These are phyloP conservation scores for Cavia porcellus DNA, from an alignment of 2,113 vertebrate species.

Conservation along the genomic window DNA sequence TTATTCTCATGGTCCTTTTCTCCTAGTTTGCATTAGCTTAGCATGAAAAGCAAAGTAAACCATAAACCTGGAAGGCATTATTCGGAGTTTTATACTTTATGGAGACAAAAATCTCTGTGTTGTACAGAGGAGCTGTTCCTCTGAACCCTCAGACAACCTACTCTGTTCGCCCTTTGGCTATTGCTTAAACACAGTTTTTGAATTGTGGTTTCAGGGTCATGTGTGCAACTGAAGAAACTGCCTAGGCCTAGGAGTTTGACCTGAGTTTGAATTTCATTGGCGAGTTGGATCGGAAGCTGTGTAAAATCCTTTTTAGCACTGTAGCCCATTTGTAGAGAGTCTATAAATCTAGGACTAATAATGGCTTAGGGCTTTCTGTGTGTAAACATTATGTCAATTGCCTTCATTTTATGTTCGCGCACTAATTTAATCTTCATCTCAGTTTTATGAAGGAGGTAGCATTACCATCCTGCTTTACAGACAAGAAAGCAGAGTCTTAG, in stretches of 20 bases:
- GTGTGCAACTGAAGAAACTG: background rate
- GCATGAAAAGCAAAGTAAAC: background rate
- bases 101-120: background rate
- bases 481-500: conserved; percentile 32
- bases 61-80: background rate
- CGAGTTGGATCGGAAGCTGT: background rate
- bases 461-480: background rate
- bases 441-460: background rate
- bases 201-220: background rate
- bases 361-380: background rate
- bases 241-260: background rate
- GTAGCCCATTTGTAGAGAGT: background rate
- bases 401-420: background rate
- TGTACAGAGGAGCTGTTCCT: background rate
- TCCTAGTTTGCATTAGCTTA: background rate
- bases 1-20: background rate
- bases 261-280: background rate
- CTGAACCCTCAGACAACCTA: background rate
- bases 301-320: background rate
- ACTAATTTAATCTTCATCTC: background rate
- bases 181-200: background rate
- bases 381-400: background rate
- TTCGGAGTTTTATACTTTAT: background rate
- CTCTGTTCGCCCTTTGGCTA: background rate
- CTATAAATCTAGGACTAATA: background rate